Evolutionary conservation across 2,113 vertebrate species (phyloP), one percentile per base, ranked within the genome.

Genomic region (Thermophis baileyi): DNA sequence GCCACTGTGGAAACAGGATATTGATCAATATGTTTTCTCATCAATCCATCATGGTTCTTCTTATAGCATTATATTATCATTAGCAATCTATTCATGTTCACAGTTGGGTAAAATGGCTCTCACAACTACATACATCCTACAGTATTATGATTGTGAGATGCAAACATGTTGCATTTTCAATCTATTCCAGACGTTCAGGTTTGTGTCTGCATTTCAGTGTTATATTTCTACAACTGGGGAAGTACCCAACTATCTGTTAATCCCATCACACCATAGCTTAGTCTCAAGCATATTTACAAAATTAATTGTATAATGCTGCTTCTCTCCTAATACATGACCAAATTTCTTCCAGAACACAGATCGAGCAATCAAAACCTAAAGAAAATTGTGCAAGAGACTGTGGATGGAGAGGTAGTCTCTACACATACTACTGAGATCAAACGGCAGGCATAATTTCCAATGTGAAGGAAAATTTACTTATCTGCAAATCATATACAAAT

Each of bases 361-460:
- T 60, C 96, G 96, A 22, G 94, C 97, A 97, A 91, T 91, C 91
- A 88, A 88, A 99, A 98, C 96, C 98, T 99, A 95, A 99, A 97
- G 97, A 98, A 98, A 0, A 98, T 99, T 92, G 98, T 98, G 6
- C 98, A 98, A 60, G 99, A 99, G 93, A 97, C 97, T 4, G 95
- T 99, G 94, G 98, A 99, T 0, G 99, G 99, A 92, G 99, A 98
- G 95, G 97, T 99, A 96, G 97, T 99, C 46, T 98, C 98, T 92
- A 98, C 97, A 94, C 98, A 97, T 98, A 96, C 98, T 97, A 97
- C 98, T 88, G 98, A 99, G 95, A 98, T 99, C 94, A 98, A 98
- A 93, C 97, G 98, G 27, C 96, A 96, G 6, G 81, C 51, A 0
- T 97, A 95, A 98, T 35, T 30, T 5, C 88, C 87, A 91, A 81